A percentile compares a stretch with the other conserved stretches of the same genome.
These are phyloP conservation scores for Drosophila mauritiana DNA, from an alignment of 1,140 invertebrate genomes.

Conservation along the genomic window DNA sequence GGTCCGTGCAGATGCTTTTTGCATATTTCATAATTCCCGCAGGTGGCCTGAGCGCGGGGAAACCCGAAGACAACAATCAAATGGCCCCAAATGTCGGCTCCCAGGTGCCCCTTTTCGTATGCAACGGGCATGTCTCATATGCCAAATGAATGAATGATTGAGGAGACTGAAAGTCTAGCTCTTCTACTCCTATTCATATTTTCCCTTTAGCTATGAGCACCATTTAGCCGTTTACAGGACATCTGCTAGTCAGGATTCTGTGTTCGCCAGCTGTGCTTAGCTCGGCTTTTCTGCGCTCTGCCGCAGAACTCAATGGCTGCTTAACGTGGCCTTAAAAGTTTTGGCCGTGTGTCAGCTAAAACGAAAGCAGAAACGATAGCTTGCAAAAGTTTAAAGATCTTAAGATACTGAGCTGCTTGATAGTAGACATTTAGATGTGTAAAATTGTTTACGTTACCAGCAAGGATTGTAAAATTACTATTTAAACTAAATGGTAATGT, in stretches of 20 bases:
- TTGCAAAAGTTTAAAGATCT: background rate
- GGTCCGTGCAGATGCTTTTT: constrained; percentile 58
- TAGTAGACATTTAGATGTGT: background rate
- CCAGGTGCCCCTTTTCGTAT: constrained; percentile 68
- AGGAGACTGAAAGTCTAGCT: constrained; percentile 3
- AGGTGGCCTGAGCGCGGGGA: constrained; percentile 38
- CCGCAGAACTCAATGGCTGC: constrained; percentile 18
- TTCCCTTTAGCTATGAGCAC: background rate
- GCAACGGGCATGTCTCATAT: constrained; percentile 64
- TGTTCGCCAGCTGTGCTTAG: constrained; percentile 48
- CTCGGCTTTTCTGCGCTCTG: constrained; percentile 50
- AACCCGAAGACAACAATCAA: constrained; percentile 59
- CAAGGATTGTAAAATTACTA: no score
- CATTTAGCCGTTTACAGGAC: constrained; percentile 25
- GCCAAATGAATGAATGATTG: constrained; percentile 53
- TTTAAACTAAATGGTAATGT: background rate
- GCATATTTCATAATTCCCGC: constrained; percentile 80
- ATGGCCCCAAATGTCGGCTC: constrained; percentile 49
- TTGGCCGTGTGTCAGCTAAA: constrained; percentile 69
- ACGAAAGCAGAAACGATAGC: constrained; percentile 36
- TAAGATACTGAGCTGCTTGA: background rate
- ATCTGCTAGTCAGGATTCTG: constrained; percentile 21
- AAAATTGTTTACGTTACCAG: background rate
- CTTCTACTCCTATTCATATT: background rate
- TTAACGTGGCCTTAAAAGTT: constrained; percentile 21